Percentiles rank a stretch among this genome's conserved stretches.
Evolutionary conservation across 2,888 invertebrate genomes (phyloP).

Genomic region (Tribolium freemani): DNA sequence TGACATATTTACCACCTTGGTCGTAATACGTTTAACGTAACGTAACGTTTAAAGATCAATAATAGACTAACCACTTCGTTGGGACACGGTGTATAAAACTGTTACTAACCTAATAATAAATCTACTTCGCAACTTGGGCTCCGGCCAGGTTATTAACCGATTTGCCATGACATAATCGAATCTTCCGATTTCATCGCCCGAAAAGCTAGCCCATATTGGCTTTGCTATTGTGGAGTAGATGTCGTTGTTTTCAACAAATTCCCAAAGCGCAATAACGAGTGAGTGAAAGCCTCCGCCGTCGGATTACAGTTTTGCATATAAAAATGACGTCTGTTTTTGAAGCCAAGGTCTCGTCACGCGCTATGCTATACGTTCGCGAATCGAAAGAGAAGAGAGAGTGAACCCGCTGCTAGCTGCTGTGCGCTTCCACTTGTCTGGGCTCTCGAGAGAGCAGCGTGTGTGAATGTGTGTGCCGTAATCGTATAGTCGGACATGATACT

Average conservation of each 20-base stretch:
- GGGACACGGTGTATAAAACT: too few species aligned
- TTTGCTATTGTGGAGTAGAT: conserved; percentile 53
- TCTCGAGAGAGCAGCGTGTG: conserved; percentile 15
- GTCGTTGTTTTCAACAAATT: conserved; percentile 46
- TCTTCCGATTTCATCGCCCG: conserved; percentile 57
- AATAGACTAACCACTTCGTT: too few species aligned
- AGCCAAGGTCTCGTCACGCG: conserved; percentile 16
- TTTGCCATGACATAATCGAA: conserved; percentile 20
- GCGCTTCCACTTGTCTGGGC: conserved; percentile 44
- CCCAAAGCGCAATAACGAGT: conserved; percentile 3
- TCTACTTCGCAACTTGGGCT: conserved; percentile 11
- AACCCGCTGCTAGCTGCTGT: background rate
- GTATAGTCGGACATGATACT: conserved; percentile 45
- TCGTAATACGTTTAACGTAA: too few species aligned
- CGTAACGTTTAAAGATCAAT: too few species aligned
- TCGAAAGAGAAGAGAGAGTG: conserved; percentile 28
- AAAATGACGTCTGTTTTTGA: conserved; percentile 17
- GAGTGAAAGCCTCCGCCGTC: conserved; percentile 29
- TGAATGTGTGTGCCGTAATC: conserved; percentile 50
- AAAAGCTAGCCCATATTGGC: conserved; percentile 55
- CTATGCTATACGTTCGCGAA: background rate
- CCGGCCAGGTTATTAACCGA: conserved; percentile 33
- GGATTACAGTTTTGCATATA: conserved; percentile 15
- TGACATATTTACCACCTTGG: too few species aligned
- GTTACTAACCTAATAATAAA: background rate